Percentiles rank a stretch among this genome's conserved stretches.
phyloP scores from a whole-genome alignment of 2,113 vertebrate species.

The Paralichthys olivaceus region DNA sequence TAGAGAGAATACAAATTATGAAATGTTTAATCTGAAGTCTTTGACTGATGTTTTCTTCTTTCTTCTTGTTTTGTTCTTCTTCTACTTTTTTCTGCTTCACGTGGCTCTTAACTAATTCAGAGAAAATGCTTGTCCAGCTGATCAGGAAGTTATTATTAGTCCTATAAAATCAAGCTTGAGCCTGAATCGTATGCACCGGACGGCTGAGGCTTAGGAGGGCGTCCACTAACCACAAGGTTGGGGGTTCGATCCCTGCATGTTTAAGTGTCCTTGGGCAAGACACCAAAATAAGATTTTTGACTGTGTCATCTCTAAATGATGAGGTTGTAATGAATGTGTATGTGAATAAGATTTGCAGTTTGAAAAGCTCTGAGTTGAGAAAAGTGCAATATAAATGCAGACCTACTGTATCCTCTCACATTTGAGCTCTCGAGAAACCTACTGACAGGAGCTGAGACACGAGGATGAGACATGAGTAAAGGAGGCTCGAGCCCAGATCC shows the following conservation, averaged over 20 bases:
- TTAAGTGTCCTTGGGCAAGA: neutral
- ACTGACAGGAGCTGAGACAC: conserved; percentile 3
- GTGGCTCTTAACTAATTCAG: neutral
- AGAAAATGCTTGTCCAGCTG: neutral
- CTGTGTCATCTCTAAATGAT: no score
- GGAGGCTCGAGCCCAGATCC: conserved; percentile 22
- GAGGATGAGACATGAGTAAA: conserved; percentile 10
- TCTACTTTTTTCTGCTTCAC: neutral
- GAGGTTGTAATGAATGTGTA: no score
- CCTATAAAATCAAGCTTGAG: conserved; percentile 6
- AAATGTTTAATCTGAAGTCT: neutral
- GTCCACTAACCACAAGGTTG: neutral
- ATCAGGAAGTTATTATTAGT: neutral
- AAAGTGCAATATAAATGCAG: no score
- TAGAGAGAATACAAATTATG: neutral
- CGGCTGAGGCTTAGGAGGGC: no score
- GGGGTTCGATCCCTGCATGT: neutral
- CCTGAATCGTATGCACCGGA: neutral
- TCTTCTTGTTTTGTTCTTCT: neutral
- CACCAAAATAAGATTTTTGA: no score
- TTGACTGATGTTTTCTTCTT: neutral
- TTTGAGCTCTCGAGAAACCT: neutral
- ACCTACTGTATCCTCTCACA: neutral
- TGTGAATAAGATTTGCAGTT: neutral
- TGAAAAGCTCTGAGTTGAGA: no score